Conservation (phyloP, 2,888 invertebrate genomes). For the Pterostichus niger region DNA sequence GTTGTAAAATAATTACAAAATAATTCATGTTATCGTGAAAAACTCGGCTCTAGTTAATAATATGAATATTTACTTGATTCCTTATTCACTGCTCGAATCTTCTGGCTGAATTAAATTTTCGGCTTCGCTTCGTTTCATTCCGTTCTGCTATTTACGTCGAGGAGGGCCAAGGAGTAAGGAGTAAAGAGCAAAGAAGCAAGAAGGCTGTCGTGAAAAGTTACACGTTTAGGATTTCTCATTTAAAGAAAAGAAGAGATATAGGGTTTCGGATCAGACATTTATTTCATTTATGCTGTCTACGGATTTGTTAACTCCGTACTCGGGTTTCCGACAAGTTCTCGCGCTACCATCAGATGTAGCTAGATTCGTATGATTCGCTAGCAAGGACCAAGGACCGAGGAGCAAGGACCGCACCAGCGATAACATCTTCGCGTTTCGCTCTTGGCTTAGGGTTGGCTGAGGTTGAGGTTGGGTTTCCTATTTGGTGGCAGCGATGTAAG, state of each 20-base stretch:
- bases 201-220: slow-evolving; percentile 52
- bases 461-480: slow-evolving; percentile 7
- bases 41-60: slow-evolving; percentile 1
- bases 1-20: no score
- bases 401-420: neutral
- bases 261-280: slow-evolving; percentile 66
- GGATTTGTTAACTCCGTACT: slow-evolving; percentile 64
- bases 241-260: slow-evolving; percentile 66
- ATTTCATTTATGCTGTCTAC: slow-evolving; percentile 66
- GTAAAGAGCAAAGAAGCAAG: slow-evolving; percentile 1
- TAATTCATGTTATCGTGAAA: no score
- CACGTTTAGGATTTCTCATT: slow-evolving; percentile 66
- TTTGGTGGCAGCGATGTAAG: neutral
- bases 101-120: slow-evolving; percentile 47
- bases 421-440: slow-evolving; percentile 14
- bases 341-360: neutral
- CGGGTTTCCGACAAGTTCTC: slow-evolving; percentile 53
- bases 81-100: slow-evolving; percentile 18
- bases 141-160: slow-evolving; percentile 42
- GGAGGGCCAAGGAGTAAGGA: neutral
- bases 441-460: slow-evolving; percentile 17
- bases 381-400: slow-evolving; percentile 4
- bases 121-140: slow-evolving; percentile 48
- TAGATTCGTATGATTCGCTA: neutral
- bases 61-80: slow-evolving; percentile 49